These are phyloP conservation scores for Triops longicaudatus DNA, from an alignment of 1,140 invertebrate genomes.

Conservation along the genomic window DNA sequence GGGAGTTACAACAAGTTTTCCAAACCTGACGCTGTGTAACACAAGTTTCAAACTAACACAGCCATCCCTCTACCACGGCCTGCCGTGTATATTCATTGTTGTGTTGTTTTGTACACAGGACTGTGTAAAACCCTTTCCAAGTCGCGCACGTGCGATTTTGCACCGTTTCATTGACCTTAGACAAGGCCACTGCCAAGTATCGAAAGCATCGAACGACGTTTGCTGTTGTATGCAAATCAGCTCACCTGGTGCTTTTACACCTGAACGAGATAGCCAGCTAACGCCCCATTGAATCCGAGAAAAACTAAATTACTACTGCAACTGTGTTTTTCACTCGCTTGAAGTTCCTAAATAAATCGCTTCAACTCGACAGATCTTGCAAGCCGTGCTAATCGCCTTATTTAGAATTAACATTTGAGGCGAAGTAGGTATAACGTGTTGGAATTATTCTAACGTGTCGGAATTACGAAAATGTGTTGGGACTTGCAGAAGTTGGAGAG, in stretches of 20 bases:
- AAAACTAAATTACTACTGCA: not conserved
- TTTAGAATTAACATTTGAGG: not conserved
- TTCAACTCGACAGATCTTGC: not conserved
- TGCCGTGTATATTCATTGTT: not conserved
- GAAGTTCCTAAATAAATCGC: not conserved
- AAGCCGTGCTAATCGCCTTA: not conserved
- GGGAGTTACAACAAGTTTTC: not conserved
- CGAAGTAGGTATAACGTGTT: not conserved
- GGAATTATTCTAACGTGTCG: too few relatives aligned
- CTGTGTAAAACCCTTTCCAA: not conserved
- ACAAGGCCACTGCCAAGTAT: not conserved
- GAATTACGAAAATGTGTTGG: too few relatives aligned
- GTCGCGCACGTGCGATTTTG: not conserved
- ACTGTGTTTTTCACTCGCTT: not conserved
- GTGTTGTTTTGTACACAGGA: not conserved
- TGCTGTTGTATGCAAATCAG: not conserved
- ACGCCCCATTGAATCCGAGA: not conserved
- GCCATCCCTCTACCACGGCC: not conserved
- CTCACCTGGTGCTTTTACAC: not conserved
- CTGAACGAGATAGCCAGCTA: not conserved
- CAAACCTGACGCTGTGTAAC: not conserved
- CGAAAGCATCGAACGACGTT: not conserved
- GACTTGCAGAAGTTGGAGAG: too few relatives aligned
- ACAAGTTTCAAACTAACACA: not conserved
- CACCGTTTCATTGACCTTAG: not conserved